phyloP scores from a whole-genome alignment of 2,797 vertebrate genomes.

The Lagocephalus sceleratus region DNA sequence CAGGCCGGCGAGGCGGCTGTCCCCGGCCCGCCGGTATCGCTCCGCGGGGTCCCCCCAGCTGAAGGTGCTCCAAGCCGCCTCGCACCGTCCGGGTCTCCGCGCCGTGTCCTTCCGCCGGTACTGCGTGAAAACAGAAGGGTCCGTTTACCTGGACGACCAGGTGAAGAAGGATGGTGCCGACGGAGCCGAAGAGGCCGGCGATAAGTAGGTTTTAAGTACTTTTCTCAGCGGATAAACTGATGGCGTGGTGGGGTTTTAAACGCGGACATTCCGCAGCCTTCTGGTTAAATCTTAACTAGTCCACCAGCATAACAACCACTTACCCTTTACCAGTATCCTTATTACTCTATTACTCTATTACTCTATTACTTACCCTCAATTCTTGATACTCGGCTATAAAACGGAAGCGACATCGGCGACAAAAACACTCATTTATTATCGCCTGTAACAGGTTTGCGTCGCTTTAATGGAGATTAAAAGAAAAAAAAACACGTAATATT shows the following conservation, averaged over 20 bases:
- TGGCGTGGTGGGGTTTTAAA: background rate
- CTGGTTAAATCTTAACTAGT: background rate
- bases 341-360: too few relatives aligned
- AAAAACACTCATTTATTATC: too few relatives aligned
- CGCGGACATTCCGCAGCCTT: background rate
- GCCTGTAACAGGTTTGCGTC: too few relatives aligned
- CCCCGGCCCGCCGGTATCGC: slow-evolving; percentile 33
- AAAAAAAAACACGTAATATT: too few relatives aligned
- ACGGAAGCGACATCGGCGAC: too few relatives aligned
- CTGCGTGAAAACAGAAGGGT: slow-evolving; percentile 70
- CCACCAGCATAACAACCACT: too few relatives aligned
- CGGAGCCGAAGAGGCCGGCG: slow-evolving; percentile 33
- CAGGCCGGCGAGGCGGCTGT: slow-evolving; percentile 48
- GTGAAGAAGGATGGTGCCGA: slow-evolving; percentile 60
- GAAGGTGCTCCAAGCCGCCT: slow-evolving; percentile 42
- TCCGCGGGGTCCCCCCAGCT: slow-evolving; percentile 41
- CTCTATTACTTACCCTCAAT: too few relatives aligned
- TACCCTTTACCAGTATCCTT: too few relatives aligned
- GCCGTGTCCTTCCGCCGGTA: slow-evolving; percentile 48
- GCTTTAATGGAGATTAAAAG: too few relatives aligned
- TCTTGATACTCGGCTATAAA: too few relatives aligned
- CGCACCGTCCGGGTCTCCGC: slow-evolving; percentile 25
- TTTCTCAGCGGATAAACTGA: background rate
- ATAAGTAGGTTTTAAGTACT: slow-evolving; percentile 64
- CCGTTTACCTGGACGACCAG: slow-evolving; percentile 53